Base-by-base conservation (phyloP, 2,113 vertebrate genomes). In the Arenaria interpres region DNA sequence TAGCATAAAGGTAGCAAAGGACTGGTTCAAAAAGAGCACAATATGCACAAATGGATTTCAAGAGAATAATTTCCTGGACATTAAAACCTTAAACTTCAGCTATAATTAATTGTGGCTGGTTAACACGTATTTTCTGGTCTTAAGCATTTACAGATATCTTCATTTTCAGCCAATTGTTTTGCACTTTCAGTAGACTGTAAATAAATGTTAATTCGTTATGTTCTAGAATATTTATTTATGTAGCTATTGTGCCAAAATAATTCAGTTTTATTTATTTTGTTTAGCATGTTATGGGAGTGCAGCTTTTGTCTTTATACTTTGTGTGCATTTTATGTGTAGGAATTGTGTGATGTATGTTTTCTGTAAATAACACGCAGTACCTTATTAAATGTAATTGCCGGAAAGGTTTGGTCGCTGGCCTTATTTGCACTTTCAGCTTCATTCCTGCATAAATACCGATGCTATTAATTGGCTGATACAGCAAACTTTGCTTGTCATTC, bases 201-300 rank as follows among this genome's bases (percentile, higher is more conserved):
- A 98, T 98, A 97, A 95, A 92, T 89, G 96, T 97, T 96, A 98
- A 98, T 98, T 97, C 72, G 72, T 93, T 94, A 89, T 74, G 72
- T 90, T 98, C 97, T 98, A 98, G 92, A 97, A 88, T 98, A 98
- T 99, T 98, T 98, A 98, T 98, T 96, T 98, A 96, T 98, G 94
- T 97, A 94, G 93, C 95, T 96, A 95, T 97, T 98, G 98, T 99
- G 98, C 98, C 98, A 98, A 98, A 97, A 98, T 97, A 97, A 97
- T 98, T 98, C 89, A 87, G 90, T 97, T 98, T 98, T 98, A 98
- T 99, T 99, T 98, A 97, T 98, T 98, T 98, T 96, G 94, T 97
- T 97, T 93, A 98, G 98, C 97, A 97, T 98, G 96, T 98, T 96
- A 95, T 33, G 84, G 95, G 89, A 95, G 91, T 95, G 93, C 96